Base-by-base conservation (phyloP, 1,140 invertebrate genomes). In the Drosophila setifemur region DNA sequence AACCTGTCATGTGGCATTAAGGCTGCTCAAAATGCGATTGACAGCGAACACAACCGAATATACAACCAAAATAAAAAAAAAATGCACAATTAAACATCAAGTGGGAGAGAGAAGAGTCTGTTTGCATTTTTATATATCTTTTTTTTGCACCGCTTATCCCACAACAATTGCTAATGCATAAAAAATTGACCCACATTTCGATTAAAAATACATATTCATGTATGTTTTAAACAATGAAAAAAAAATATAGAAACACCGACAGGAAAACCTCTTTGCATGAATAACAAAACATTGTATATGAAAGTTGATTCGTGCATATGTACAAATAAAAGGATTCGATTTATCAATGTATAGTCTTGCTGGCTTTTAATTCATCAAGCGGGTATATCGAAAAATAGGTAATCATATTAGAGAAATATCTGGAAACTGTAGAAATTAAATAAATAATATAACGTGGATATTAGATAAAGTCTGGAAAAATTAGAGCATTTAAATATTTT, bases 111-210 rank as follows among this genome's bases (percentile, higher is more conserved):
- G 23, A 19, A 43, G 58, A 42, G 47, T 33, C 14, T 11, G 11
- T 39, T 35, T 16, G 3, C n/a, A 19, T 25, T 28, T 42, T 61
- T 37, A 47, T 42, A 21, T 53, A 21, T 16, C n/a, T 44, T 70
- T 40, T 14, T 49, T 16, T 48, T 52, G 5, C 7, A 58, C 23
- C 16, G 14, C 44, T 53, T 57, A 28, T 69, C 23, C 26, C 23
- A 28, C 47, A 63, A 26, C 68, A 49, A 50, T 54, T 49, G 54
- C 49, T 82, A 82, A 78, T 78, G 73, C 70, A 79, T 75, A 86
- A 78, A 85, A 74, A 85, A 85, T 79, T 79, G 71, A 85, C 74
- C 74, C 71, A 85, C 39, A 68, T 86, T 86, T 72, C 35, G 58
- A 74, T 74, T 58, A 83, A 83, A 85, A 74, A 74, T 85, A 71